These are phyloP conservation scores for Caenorhabditis brenneri DNA, from an alignment of 1,140 invertebrate species.

Conservation along the genomic window DNA sequence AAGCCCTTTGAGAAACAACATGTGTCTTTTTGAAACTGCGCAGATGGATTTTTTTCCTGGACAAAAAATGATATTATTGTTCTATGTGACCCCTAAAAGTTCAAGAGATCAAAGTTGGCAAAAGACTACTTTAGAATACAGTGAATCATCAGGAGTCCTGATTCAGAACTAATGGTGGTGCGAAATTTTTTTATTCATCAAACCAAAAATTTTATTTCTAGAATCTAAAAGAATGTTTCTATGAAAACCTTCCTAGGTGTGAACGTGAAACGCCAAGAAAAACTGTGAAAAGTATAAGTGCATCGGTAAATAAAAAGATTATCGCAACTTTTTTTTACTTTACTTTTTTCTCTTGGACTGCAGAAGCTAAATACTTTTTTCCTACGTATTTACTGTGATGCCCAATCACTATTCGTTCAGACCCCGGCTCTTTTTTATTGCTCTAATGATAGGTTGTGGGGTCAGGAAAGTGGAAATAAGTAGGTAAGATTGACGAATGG, in stretches of 20 bases:
- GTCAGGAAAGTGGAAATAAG: too few species aligned
- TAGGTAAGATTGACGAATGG: too few species aligned
- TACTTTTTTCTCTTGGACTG: not conserved
- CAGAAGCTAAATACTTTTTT: too few species aligned
- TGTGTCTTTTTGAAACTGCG: too few species aligned
- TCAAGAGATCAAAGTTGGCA: not conserved
- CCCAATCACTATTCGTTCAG: not conserved
- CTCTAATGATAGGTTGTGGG: not conserved
- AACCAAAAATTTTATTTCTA: too few species aligned
- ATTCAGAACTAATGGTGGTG: too few species aligned
- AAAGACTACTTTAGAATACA: too few species aligned
- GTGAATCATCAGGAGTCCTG: too few species aligned
- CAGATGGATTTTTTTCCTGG: not conserved
- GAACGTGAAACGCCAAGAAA: not conserved
- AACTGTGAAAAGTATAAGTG: not conserved
- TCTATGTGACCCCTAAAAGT: not conserved
- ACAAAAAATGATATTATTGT: not conserved
- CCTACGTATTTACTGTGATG: not conserved
- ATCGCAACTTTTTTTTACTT: not conserved
- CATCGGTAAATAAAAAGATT: not conserved
- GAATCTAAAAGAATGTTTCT: too few species aligned
- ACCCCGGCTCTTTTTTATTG: not conserved
- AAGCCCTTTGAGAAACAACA: not conserved
- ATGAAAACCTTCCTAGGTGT: too few species aligned
- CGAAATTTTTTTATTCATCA: too few species aligned